Conservation (phyloP, 2,113 vertebrate species). For the Baryphthengus martii region DNA sequence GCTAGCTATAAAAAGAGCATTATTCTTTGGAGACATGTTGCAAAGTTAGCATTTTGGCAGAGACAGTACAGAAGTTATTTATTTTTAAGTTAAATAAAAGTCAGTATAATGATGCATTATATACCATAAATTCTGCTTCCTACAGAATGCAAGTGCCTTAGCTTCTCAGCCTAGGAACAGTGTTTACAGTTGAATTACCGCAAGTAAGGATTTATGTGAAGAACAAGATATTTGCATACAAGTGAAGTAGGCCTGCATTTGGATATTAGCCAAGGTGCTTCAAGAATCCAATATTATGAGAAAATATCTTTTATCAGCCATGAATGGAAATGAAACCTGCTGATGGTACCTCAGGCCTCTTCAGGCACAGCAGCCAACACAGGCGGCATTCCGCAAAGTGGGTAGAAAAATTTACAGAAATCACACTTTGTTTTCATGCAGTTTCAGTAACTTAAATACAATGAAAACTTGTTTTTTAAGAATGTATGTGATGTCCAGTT, state of each 20-base stretch:
- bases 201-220: not conserved
- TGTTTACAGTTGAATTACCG: not conserved
- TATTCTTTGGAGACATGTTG: not conserved
- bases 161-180: not conserved
- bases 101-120: not conserved
- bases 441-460: not conserved
- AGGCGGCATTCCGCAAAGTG: not conserved
- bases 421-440: not conserved
- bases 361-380: not conserved
- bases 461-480: not conserved
- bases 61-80: not conserved
- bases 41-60: not conserved
- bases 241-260: not conserved
- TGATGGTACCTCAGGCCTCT: not conserved
- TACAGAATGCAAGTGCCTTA: not conserved
- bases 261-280: not conserved
- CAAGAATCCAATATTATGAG: not conserved
- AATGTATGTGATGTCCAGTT: not conserved
- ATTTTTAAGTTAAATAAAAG: constrained; percentile 31
- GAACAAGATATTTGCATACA: not conserved
- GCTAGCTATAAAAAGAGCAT: not conserved
- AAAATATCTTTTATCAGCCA: not conserved
- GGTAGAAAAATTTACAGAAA: not conserved
- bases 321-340: not conserved
- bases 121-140: not conserved